A percentile compares a stretch with the other conserved stretches of the same genome.
Conservation (phyloP, 2,113 vertebrate genomes). For the Hyaena hyaena region DNA sequence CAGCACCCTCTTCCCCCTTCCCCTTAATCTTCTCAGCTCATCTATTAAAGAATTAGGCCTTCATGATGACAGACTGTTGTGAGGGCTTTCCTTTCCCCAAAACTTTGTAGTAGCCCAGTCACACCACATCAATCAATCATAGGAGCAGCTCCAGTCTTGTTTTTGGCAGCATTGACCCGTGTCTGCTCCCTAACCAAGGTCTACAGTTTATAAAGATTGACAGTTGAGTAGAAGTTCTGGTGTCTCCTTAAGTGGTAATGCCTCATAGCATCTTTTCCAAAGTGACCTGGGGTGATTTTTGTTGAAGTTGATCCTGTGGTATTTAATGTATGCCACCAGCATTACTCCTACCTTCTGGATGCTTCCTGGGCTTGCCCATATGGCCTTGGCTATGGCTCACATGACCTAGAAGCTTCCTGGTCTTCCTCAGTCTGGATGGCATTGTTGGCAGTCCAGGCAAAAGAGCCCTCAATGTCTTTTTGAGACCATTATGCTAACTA, state of each 20-base stretch:
- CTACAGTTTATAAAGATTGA: background rate
- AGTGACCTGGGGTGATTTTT: background rate
- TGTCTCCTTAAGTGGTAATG: background rate
- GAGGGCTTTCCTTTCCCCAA: background rate
- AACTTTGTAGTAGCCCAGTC: background rate
- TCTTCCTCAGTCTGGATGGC: background rate
- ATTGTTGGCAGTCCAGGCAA: background rate
- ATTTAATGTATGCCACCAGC: background rate
- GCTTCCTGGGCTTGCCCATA: background rate
- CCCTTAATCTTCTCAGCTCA: background rate
- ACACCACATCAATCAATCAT: background rate
- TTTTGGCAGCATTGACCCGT: background rate
- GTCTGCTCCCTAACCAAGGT: background rate
- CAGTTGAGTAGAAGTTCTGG: background rate
- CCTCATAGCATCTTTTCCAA: background rate
- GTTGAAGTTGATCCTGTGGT: background rate
- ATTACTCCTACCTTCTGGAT: background rate
- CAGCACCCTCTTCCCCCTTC: background rate
- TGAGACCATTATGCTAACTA: background rate
- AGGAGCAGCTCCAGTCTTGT: background rate
- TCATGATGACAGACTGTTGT: background rate
- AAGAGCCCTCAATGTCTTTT: background rate
- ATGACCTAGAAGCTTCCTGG: background rate
- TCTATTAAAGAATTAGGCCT: background rate
- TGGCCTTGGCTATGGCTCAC: background rate